Evolutionary conservation across 2,113 vertebrate species (phyloP).

Genomic region (human (Homo sapiens)): DNA sequence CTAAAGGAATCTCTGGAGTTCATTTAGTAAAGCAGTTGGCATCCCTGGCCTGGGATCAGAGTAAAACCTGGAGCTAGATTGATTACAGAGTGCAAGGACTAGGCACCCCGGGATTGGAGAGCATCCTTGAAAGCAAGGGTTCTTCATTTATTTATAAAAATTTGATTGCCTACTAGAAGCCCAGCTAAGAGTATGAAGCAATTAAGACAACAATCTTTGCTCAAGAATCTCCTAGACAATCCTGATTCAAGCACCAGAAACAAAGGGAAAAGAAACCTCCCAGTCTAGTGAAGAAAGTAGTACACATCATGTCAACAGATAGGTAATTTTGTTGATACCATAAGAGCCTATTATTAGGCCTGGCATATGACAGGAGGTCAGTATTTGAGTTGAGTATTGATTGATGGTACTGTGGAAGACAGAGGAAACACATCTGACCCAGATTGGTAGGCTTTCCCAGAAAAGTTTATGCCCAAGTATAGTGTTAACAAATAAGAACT

Average conservation of each 20-base stretch:
- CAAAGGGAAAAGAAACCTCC: neutral
- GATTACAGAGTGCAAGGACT: neutral
- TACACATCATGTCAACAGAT: neutral
- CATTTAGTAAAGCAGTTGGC: neutral
- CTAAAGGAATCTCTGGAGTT: neutral
- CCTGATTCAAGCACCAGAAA: neutral
- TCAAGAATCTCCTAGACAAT: neutral
- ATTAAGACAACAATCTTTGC: neutral
- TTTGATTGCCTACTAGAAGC: neutral
- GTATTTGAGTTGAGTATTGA: neutral
- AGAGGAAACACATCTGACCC: neutral
- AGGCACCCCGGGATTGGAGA: neutral
- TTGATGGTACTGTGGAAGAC: neutral
- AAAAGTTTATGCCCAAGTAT: neutral
- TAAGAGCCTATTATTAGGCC: neutral
- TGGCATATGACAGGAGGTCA: neutral
- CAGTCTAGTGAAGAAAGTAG: neutral
- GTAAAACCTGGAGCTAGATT: neutral
- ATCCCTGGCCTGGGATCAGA: neutral
- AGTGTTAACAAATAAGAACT: neutral
- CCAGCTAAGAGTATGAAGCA: neutral
- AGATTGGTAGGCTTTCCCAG: neutral
- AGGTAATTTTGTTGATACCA: neutral
- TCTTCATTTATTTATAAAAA: slow-evolving; percentile 24
- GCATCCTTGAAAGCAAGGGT: neutral